Conservation (phyloP, 1,140 invertebrate genomes). For the Ips nitidus region DNA sequence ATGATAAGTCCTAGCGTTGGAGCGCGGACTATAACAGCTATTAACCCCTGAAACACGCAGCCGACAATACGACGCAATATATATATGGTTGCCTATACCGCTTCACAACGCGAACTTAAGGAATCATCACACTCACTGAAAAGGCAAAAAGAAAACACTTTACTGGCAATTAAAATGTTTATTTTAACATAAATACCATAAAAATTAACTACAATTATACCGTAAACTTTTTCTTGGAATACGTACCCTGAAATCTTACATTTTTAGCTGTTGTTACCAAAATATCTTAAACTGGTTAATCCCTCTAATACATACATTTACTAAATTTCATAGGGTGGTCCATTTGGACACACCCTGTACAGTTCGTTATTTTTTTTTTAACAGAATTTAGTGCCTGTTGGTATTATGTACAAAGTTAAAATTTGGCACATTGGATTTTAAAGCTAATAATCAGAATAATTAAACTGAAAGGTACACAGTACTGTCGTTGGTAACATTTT, state of each 20-base stretch:
- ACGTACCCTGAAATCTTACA: constrained; percentile 46
- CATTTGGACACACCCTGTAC: too few relatives aligned
- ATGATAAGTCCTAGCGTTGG: constrained; percentile 7
- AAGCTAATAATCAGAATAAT: too few relatives aligned
- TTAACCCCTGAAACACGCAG: not conserved
- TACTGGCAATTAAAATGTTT: constrained; percentile 14
- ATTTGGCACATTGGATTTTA: too few relatives aligned
- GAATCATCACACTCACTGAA: not conserved
- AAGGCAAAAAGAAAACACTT: not conserved
- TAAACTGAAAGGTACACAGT: too few relatives aligned
- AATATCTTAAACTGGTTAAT: not conserved
- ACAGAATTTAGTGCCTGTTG: too few relatives aligned
- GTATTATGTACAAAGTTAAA: too few relatives aligned
- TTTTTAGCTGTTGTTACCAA: constrained; percentile 11
- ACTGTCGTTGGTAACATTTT: too few relatives aligned
- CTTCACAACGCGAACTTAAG: not conserved
- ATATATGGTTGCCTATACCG: constrained; percentile 17
- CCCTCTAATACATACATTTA: too few relatives aligned
- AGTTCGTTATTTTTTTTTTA: too few relatives aligned
- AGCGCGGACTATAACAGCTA: constrained; percentile 3
- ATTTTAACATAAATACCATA: constrained; percentile 37
- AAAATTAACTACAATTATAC: constrained; percentile 28
- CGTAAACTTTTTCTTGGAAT: constrained; percentile 33
- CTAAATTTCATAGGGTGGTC: too few relatives aligned
- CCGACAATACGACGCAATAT: not conserved